These are phyloP conservation scores for Bambusicola thoracicus DNA, from an alignment of 2,113 vertebrate species.

Conservation along the genomic window DNA sequence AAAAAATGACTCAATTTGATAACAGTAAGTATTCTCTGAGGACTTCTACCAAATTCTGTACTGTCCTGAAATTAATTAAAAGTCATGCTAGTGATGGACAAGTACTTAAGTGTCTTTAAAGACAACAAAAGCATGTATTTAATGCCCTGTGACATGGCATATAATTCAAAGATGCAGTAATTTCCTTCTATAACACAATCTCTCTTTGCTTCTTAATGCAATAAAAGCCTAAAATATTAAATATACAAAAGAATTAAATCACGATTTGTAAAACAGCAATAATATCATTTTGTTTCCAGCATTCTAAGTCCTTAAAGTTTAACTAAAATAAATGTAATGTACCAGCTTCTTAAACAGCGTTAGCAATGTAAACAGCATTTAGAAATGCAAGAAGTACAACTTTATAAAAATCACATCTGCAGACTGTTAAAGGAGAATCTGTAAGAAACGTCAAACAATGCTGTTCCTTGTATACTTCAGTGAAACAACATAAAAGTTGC, in stretches of 20 bases:
- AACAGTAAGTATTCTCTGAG: not conserved
- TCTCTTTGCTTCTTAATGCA: conserved; percentile 9
- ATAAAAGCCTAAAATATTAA: conserved; percentile 51
- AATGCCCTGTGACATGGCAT: not conserved
- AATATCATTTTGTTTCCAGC: conserved; percentile 12
- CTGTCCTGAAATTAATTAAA: not conserved
- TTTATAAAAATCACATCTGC: conserved; percentile 55
- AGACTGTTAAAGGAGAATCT: conserved; percentile 46
- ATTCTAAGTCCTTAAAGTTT: conserved; percentile 24
- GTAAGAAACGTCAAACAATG: conserved; percentile 58
- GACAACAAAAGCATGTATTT: not conserved
- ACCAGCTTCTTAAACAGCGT: not conserved
- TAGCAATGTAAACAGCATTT: conserved; percentile 57
- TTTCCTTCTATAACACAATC: conserved; percentile 12
- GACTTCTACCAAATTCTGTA: not conserved
- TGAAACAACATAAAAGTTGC: conserved; percentile 49
- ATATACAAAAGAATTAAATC: conserved; percentile 19
- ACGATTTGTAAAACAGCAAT: conserved; percentile 31
- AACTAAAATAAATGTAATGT: conserved; percentile 41
- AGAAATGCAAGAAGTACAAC: conserved; percentile 47
- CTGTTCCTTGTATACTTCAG: conserved; percentile 34
- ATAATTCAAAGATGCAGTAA: not conserved
- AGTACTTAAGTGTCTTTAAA: not conserved
- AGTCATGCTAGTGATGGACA: not conserved
- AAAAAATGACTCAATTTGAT: not conserved